These are phyloP conservation scores for Notodonta ziczac DNA, from an alignment of 2,888 invertebrate genomes.

Conservation along the genomic window DNA sequence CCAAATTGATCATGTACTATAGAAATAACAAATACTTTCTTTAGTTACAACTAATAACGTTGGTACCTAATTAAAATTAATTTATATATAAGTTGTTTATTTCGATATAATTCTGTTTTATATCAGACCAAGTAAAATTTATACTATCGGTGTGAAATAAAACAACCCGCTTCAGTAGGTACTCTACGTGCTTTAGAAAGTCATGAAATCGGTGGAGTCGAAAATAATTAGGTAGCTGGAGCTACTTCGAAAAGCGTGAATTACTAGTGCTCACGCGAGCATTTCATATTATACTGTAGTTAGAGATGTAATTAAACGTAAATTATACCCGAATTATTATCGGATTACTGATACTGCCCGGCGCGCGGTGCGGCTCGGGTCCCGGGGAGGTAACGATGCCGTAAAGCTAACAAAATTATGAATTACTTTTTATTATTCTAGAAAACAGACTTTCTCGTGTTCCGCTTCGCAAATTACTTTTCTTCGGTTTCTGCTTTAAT, in stretches of 20 bases:
- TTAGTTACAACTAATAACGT: too few relatives aligned
- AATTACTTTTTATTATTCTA: constrained; percentile 4
- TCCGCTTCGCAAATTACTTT: constrained; percentile 16
- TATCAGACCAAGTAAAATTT: background rate
- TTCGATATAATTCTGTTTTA: background rate
- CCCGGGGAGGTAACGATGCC: constrained; percentile 7
- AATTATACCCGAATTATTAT: constrained; percentile 64
- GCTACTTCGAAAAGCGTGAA: constrained; percentile 61
- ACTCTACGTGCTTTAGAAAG: constrained; percentile 51
- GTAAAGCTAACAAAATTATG: constrained; percentile 7
- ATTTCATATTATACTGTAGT: constrained; percentile 77
- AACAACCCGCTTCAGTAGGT: constrained; percentile 21
- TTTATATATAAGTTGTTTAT: background rate
- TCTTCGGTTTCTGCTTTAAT: background rate
- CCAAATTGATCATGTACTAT: background rate
- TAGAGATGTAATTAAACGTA: constrained; percentile 73
- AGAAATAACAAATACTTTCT: too few relatives aligned
- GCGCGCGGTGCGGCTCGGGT: background rate
- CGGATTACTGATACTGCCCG: constrained; percentile 49
- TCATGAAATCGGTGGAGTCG: constrained; percentile 64
- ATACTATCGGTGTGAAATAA: constrained; percentile 23
- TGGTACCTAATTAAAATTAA: background rate
- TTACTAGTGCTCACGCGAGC: constrained; percentile 70
- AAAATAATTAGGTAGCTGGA: constrained; percentile 68
- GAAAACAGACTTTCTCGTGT: constrained; percentile 3